Base-by-base conservation (phyloP, 2,113 vertebrate species). In the Cololabis saira region DNA sequence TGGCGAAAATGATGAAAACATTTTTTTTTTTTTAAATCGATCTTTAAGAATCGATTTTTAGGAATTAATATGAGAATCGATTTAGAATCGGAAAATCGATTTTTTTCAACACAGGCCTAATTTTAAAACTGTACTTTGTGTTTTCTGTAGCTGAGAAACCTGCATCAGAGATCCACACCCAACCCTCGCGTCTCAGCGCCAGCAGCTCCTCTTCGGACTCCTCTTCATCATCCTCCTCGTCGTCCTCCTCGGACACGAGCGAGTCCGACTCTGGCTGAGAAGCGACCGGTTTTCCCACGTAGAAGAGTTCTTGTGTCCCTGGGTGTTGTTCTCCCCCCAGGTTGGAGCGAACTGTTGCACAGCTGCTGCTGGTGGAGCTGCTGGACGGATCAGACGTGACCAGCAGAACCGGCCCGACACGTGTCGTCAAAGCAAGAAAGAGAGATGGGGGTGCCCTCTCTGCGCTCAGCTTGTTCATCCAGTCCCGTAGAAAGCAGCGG, bases 221-320 rank as follows among this genome's bases (percentile, higher is more conserved):
- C 0, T 94, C 91, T 17, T 93, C 93, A 0, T 93, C 93, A 3
- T 94, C 94, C 8, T 97, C 96, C 11, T 95, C 93, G 0, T 97
- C 96, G 0, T 95, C 95, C 0, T 97, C 96, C 52, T 97, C 96
- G 0, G 96, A 98, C 89, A 97, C 96, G 57, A 98, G 96, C 27
- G 96, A 97, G 15, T 96, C 95, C 0, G 96, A 98, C 84, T 96
- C 95, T 0, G 95, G 94, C 69, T 96, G 92, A 95, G 68, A 24
- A 66, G 60, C 64, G 0, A 21, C n/a, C 64, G 21, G 49, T 43
- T 33, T n/a, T 5, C 67, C 44, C 11, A 0, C 7, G 0, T 7
- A 0, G 21, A 18, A 30, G 67, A 68, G 64, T 67, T 5, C 41
- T 12, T 0, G n/a, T 19, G 0, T 16, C 58, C 61, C 40, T 0